Evolutionary conservation across 2,797 vertebrate species (phyloP).

Genomic region (Gallinago stenura): DNA sequence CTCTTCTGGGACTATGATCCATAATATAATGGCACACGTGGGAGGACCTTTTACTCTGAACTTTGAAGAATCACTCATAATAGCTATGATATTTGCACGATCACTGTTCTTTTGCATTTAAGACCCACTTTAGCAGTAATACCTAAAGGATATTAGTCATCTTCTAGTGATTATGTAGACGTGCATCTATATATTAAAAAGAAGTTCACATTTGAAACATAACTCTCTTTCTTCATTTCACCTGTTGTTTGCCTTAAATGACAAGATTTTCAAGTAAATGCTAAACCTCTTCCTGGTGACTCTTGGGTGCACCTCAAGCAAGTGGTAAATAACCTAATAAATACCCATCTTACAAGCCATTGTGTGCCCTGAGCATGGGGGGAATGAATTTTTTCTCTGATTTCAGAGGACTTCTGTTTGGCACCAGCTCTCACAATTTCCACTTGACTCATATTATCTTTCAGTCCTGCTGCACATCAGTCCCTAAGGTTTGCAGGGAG

Average conservation of each 20-base stretch:
- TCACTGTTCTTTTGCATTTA: constrained; percentile 41
- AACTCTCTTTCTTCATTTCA: neutral
- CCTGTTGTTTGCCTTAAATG: neutral
- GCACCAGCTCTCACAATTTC: neutral
- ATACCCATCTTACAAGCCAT: neutral
- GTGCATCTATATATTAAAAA: neutral
- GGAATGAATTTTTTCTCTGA: neutral
- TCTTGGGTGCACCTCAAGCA: neutral
- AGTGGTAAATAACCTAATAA: neutral
- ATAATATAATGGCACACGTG: neutral
- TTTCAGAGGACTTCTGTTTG: neutral
- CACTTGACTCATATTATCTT: neutral
- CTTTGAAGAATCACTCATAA: constrained; percentile 49
- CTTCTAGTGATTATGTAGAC: constrained; percentile 22
- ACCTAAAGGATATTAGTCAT: constrained; percentile 58
- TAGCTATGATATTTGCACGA: constrained; percentile 43
- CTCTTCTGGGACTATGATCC: neutral
- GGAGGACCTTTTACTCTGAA: constrained; percentile 36
- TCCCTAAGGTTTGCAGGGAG: neutral
- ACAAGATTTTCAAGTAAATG: neutral
- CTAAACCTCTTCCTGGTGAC: neutral
- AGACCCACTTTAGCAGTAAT: constrained; percentile 34
- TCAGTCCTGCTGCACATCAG: neutral
- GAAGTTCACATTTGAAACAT: constrained; percentile 4
- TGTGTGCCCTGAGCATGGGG: neutral